Base-by-base conservation (phyloP, 2,113 vertebrate genomes). In the Myocastor coypus region DNA sequence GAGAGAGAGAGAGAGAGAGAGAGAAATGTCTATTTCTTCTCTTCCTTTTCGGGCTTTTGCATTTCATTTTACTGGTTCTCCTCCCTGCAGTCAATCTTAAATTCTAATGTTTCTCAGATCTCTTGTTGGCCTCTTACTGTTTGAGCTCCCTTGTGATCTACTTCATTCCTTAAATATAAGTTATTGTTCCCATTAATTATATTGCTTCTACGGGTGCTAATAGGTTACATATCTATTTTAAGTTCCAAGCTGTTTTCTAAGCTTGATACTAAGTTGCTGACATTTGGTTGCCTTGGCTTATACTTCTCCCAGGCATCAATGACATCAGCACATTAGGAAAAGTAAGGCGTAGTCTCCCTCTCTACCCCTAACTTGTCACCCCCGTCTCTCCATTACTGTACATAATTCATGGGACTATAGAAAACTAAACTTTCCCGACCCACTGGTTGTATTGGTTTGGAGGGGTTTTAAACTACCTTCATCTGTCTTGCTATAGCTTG, bases 181-280 rank as follows among this genome's bases (percentile, higher is more conserved):
- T 1, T 5, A 78, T 10, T 6, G 75, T 50, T 50, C 83, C 84
- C 24, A 22, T 46, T 81, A 83, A 52, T 57, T 30, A 81, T 34
- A 52, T 84, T 46, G 52, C 32, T 73, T 71, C 64, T 6, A 59
- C 13, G 42, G 40, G 13, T 30, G 28, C 81, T 75, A 71, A 2
- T 80, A 19, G 46, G 50, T 68, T 68, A 75, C 73, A 57, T 28
- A 68, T 64, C 73, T 77, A 6, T 83, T 80, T 86, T 87, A 81
- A 52, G 83, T 32, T 87, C 37, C 34, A 12, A 95, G 77, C 42
- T 73, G 16, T 91, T 83, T 83, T 57, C 61, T 90, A 64, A 96
- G 34, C 69, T 95, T 89, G 84, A 20, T 68, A 19, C 30, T 77
- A 63, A 87, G 42, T 94, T 59, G 32, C 78, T 71, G 78, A 5